Evolutionary conservation across 2,797 vertebrate species (phyloP), one percentile per base, ranked within the genome.

Genomic region (Otus scops): DNA sequence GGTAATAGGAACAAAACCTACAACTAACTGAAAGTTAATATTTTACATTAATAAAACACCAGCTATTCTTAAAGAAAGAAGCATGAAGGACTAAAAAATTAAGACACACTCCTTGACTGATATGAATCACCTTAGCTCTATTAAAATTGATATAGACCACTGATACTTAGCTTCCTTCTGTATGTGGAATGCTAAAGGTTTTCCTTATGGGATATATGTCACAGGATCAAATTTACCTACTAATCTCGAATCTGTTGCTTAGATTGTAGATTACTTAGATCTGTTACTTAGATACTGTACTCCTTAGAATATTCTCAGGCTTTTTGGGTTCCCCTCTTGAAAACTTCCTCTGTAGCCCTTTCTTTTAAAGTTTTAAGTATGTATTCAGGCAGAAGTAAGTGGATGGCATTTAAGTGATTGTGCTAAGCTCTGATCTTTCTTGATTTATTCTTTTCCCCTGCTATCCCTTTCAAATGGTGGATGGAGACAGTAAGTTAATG

Each of bases 31-130:
- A 53, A 77, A 85, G 93, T 93, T 96, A 94, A 95, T 96, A 87
- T 97, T 95, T 95, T 93, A 95, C 95, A 32, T 77, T 92, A 91
- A 79, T 94, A 85, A 93, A 91, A 67, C 80, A 94, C 38, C 4
- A 73, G 11, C 34, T 57, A 30, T 79, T 95, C 85, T 82, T 82
- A 92, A 91, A 87, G 59, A 83, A 92, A 95, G 70, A 65, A 87
- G 14, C 30, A 85, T 53, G 68, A 92, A 93, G 75, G 88, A 85
- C 22, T 93, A 21, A 93, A 94, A 88, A 90, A 83, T 79, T 81
- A 70, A 69, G 60, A 80, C 53, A 82, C 24, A 3, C 79, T 82
- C 10, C 75, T 87, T 75, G 61, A 59, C 73, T 88, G 57, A 61
- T 84, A 70, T 5, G 47, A 76, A 94, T 93, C 54, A 34, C 32